A percentile compares a stretch with the other conserved stretches of the same genome.
Evolutionary conservation across 2,888 invertebrate genomes (phyloP).

Genomic region (Odontomyia ornata): DNA sequence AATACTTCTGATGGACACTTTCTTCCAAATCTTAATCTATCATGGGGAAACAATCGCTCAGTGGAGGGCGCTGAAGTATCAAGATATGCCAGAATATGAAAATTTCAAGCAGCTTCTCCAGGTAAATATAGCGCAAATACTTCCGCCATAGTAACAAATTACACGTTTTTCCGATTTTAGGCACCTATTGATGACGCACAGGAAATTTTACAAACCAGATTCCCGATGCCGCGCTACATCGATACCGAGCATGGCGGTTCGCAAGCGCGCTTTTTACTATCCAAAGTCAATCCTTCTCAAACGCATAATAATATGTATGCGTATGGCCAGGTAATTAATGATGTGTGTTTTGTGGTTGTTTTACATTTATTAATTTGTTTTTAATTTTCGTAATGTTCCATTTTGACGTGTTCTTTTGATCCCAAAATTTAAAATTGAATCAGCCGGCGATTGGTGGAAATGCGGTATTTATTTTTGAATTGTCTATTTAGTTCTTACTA

Average conservation of each 20-base stretch:
- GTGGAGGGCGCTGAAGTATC: slow-evolving; percentile 95
- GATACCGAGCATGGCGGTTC: slow-evolving; percentile 99
- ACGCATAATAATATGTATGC: slow-evolving; percentile 99
- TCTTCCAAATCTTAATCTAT: slow-evolving; percentile 99
- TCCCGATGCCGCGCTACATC: slow-evolving; percentile 98
- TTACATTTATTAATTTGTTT: slow-evolving; percentile 37
- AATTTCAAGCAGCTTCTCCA: slow-evolving; percentile 92
- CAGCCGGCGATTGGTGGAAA: slow-evolving; percentile 62
- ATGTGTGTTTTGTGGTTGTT: no score
- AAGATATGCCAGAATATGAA: slow-evolving; percentile 96
- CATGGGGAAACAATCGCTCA: slow-evolving; percentile 99
- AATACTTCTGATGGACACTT: slow-evolving; percentile 98
- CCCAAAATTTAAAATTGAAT: slow-evolving; percentile 44
- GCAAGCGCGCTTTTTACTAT: slow-evolving; percentile 96
- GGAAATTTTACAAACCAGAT: slow-evolving; percentile 93
- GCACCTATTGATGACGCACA: slow-evolving; percentile 98
- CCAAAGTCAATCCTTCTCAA: slow-evolving; percentile 99
- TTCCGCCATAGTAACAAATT: no score
- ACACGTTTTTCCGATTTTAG: slow-evolving; percentile 62
- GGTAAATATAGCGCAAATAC: slow-evolving; percentile 38
- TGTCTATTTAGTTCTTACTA: slow-evolving; percentile 26
- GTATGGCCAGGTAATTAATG: slow-evolving; percentile 75
- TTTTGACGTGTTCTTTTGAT: slow-evolving; percentile 25
- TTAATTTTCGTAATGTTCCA: slow-evolving; percentile 27
- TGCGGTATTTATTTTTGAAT: slow-evolving; percentile 60